Percentiles rank a stretch among this genome's conserved stretches.
These are phyloP conservation scores for Urophycis tenuis DNA, from an alignment of 2,797 vertebrate genomes.

Conservation along the genomic window DNA sequence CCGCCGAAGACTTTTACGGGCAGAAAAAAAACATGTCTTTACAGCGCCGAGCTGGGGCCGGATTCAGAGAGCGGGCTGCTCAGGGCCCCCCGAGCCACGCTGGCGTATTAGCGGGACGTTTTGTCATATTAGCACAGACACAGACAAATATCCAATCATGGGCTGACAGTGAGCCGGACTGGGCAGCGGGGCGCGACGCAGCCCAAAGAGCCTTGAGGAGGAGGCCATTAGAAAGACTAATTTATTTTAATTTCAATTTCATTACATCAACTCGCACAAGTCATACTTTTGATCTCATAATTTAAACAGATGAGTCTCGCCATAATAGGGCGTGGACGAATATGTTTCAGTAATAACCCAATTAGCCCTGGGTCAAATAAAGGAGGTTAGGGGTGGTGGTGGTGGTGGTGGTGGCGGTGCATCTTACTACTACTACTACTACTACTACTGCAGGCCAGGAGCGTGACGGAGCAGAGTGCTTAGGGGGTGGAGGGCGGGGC, in stretches of 20 bases:
- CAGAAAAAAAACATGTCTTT: background rate
- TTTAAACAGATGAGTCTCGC: conserved; percentile 69
- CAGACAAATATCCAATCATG: conserved; percentile 25
- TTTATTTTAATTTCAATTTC: conserved; percentile 76
- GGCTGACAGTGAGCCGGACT: conserved; percentile 31
- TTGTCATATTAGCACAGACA: background rate
- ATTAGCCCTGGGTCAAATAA: conserved; percentile 67
- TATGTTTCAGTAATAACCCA: conserved; percentile 77
- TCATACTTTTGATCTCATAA: conserved; percentile 78
- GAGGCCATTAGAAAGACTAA: conserved; percentile 76
- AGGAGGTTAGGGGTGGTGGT: conserved; percentile 27
- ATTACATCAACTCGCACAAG: conserved; percentile 75
- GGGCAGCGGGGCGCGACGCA: conserved; percentile 50
- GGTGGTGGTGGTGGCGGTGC: conserved; percentile 9
- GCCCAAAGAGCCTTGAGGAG: conserved; percentile 56
- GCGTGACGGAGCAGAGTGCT: background rate
- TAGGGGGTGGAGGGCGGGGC: background rate
- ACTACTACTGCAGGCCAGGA: conserved; percentile 1
- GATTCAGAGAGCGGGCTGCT: background rate
- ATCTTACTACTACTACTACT: conserved; percentile 22
- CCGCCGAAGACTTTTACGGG: background rate
- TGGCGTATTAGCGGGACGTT: background rate
- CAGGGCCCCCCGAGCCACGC: background rate
- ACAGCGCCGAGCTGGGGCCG: background rate
- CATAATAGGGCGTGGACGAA: conserved; percentile 70